phyloP scores from a whole-genome alignment of 2,113 vertebrate genomes.

The Chaetodon trifascialis region DNA sequence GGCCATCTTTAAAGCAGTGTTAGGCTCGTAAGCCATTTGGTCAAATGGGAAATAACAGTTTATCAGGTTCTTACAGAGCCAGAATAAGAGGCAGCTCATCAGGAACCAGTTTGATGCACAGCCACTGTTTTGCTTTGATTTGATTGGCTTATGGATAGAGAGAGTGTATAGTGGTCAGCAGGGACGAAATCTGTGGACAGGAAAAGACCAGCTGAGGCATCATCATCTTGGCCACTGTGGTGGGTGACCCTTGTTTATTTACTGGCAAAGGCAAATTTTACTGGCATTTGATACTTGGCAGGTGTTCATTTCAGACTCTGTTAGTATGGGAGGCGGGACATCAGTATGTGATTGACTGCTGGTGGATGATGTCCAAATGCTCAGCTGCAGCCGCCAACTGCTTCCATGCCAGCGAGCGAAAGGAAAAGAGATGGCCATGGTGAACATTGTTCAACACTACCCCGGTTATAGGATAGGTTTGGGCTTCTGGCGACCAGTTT shows the following conservation, averaged over 20 bases:
- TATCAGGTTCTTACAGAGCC: background rate
- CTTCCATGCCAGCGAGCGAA: constrained; percentile 56
- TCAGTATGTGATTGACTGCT: constrained; percentile 71
- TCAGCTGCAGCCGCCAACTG: constrained; percentile 72
- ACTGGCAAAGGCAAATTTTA: constrained; percentile 58
- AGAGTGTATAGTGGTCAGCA: constrained; percentile 34
- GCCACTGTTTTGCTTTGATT: constrained; percentile 47
- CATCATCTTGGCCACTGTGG: constrained; percentile 54
- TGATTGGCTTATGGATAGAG: constrained; percentile 34
- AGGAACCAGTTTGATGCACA: constrained; percentile 33
- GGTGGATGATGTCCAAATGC: constrained; percentile 67
- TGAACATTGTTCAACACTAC: constrained; percentile 46
- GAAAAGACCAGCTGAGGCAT: constrained; percentile 69
- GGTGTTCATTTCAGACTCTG: constrained; percentile 63
- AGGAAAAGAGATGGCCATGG: constrained; percentile 18
- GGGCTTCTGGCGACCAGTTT: background rate
- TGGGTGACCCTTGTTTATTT: constrained; percentile 71
- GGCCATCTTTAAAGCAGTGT: constrained; percentile 8
- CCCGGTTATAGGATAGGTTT: background rate
- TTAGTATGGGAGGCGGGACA: constrained; percentile 59
- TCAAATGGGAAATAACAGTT: constrained; percentile 28
- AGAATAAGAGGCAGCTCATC: constrained; percentile 1
- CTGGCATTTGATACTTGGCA: constrained; percentile 72
- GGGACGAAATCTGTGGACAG: constrained; percentile 54
- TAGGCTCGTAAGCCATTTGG: background rate